Evolutionary conservation across 2,113 vertebrate species (phyloP).

Genomic region (Chaetodon auriga): DNA sequence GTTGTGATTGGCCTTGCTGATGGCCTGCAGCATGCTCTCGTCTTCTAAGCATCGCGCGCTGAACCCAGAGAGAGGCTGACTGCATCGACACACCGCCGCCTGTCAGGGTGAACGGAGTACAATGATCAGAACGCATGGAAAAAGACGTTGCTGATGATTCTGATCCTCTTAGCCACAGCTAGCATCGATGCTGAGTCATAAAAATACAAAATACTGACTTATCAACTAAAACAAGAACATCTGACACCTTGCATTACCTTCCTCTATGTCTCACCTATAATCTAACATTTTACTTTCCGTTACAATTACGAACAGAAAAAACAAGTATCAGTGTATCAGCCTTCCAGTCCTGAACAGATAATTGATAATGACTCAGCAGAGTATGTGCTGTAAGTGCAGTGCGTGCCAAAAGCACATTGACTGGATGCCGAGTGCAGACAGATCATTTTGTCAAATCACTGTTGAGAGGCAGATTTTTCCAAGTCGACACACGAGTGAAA

Average conservation of each 20-base stretch:
- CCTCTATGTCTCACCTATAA: neutral
- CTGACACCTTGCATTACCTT: neutral
- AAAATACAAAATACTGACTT: neutral
- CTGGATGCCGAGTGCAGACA: neutral
- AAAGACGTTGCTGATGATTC: too few species aligned
- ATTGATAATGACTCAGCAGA: neutral
- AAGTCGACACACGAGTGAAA: too few species aligned
- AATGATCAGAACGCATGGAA: neutral
- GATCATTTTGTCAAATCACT: neutral
- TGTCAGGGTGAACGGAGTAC: conserved; percentile 58
- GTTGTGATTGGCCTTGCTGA: conserved; percentile 95
- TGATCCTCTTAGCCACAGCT: too few species aligned
- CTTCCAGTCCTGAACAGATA: neutral
- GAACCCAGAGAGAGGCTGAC: conserved; percentile 97
- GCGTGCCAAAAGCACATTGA: neutral
- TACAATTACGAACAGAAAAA: neutral
- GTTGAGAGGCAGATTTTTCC: neutral
- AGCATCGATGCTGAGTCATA: too few species aligned
- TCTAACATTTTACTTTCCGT: neutral
- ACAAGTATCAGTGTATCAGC: neutral
- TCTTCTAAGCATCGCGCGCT: conserved; percentile 97
- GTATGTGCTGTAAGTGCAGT: neutral
- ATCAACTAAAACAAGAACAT: neutral
- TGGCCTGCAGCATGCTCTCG: conserved; percentile 96
- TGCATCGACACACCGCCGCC: conserved; percentile 97